phyloP scores from a whole-genome alignment of 1,140 invertebrate genomes.

The Halotydeus destructor region DNA sequence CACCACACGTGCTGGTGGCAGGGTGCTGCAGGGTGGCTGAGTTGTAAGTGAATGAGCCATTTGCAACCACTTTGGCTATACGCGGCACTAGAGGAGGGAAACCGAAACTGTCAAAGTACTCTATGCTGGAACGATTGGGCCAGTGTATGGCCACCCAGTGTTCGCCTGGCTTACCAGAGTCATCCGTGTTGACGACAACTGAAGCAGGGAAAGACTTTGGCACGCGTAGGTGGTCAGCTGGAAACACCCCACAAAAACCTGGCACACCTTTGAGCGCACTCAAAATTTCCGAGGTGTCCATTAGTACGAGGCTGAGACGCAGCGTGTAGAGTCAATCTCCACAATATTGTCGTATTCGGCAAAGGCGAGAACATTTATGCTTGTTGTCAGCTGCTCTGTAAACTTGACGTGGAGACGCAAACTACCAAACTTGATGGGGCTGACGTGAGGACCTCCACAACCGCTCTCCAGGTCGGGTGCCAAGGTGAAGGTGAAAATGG shows the following conservation, averaged over 20 bases:
- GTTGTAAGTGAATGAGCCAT: no score
- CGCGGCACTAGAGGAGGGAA: neutral
- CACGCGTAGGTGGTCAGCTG: neutral
- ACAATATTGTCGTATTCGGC: constrained; percentile 1
- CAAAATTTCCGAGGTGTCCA: neutral
- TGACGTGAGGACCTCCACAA: neutral
- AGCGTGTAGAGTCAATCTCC: neutral
- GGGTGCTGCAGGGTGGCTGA: no score
- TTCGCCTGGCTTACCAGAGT: neutral
- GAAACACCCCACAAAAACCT: neutral
- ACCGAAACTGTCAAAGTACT: constrained; percentile 4
- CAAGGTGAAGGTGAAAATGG: neutral
- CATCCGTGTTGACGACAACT: neutral
- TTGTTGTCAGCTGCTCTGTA: neutral
- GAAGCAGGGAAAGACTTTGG: no score
- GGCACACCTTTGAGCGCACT: neutral
- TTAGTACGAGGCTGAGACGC: neutral
- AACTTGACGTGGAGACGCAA: neutral
- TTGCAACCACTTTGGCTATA: no score
- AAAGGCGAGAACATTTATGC: neutral
- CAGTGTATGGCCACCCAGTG: neutral
- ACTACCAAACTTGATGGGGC: neutral
- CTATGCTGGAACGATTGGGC: neutral
- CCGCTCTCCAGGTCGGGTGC: constrained; percentile 1
- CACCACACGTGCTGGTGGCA: no score